A percentile compares a stretch with the other conserved stretches of the same genome.
Evolutionary conservation across 2,797 vertebrate species (phyloP).

Genomic region (Phataginus tetradactyla): DNA sequence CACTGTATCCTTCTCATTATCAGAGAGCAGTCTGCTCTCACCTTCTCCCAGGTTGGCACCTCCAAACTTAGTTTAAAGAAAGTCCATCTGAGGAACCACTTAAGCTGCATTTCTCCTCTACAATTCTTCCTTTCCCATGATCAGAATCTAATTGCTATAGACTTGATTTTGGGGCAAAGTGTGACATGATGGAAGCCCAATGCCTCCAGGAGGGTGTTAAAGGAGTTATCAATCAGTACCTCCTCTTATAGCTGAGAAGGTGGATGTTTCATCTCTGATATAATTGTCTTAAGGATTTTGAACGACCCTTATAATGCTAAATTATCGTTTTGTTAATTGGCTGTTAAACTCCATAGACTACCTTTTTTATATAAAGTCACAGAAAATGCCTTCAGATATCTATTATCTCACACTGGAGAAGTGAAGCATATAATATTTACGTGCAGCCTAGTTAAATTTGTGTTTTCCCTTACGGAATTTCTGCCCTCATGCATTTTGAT

Average conservation of each 20-base stretch:
- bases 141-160: not conserved
- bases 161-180: not conserved
- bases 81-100: not conserved
- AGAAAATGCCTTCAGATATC: not conserved
- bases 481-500: not conserved
- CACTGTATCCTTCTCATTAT: conserved; percentile 90
- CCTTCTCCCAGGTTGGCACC: not conserved
- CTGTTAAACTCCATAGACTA: not conserved
- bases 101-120: not conserved
- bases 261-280: not conserved
- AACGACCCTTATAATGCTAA: not conserved
- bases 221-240: not conserved
- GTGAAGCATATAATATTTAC: not conserved
- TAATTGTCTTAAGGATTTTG: not conserved
- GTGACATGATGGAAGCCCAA: not conserved
- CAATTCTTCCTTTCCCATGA: not conserved
- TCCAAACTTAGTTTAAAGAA: not conserved
- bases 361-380: conserved; percentile 18
- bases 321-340: not conserved
- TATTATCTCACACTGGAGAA: not conserved
- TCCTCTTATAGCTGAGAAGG: not conserved
- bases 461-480: not conserved
- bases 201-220: not conserved
- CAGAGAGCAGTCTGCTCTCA: conserved; percentile 49
- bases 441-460: not conserved